These are phyloP conservation scores for Ianthella basta DNA, from an alignment of 37 sponge, comb jelly and placozoan species.

Conservation along the genomic window DNA sequence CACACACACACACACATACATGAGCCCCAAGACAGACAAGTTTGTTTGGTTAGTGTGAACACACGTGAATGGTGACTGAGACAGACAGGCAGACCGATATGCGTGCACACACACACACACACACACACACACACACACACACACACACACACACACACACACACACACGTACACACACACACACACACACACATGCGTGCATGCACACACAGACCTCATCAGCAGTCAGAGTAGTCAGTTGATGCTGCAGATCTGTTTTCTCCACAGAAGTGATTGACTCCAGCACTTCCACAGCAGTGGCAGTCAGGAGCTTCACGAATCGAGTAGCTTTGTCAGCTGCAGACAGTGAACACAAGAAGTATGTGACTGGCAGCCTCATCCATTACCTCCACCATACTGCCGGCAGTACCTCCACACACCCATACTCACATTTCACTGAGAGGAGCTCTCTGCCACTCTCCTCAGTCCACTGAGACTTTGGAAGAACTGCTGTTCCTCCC, in stretches of 20 bases:
- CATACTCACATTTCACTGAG: background rate
- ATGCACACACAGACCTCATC: conserved; percentile 38
- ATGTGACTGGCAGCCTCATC: background rate
- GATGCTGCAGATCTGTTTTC: conserved; percentile 40
- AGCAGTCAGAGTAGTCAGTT: conserved; percentile 27
- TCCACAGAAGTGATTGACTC: conserved; percentile 53
- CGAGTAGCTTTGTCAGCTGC: background rate
- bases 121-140: no score
- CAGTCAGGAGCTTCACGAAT: conserved; percentile 68
- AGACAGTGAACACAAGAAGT: background rate
- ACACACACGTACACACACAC: background rate
- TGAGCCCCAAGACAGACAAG: no score
- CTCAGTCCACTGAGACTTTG: conserved; percentile 37
- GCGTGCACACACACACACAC: no score
- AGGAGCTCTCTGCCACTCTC: conserved; percentile 22
- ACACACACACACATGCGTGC: no score
- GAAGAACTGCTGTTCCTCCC: conserved; percentile 40
- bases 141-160: background rate
- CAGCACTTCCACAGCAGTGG: conserved; percentile 40
- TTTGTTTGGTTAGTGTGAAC: no score
- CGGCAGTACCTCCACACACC: background rate
- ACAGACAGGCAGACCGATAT: no score
- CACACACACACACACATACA: no score
- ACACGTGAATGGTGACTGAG: no score
- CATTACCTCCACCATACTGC: background rate